These are phyloP conservation scores for Sebastes miniatus DNA, from an alignment of 2,797 vertebrate genomes.

Conservation along the genomic window DNA sequence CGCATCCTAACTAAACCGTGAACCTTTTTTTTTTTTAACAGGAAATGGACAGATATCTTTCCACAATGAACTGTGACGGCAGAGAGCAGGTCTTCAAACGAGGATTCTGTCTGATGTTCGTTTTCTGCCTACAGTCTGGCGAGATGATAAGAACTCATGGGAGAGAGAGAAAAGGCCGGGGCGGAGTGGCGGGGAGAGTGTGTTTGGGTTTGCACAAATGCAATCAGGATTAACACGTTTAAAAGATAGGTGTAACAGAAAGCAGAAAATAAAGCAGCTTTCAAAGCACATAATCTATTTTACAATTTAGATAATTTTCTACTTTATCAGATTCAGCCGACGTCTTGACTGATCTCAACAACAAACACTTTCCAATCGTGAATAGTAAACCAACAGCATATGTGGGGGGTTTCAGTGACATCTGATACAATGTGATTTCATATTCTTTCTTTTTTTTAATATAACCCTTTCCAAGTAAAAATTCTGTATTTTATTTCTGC, in stretches of 20 bases:
- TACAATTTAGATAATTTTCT: neutral
- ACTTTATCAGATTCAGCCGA: conserved; percentile 4
- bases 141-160: conserved; percentile 54
- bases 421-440: neutral
- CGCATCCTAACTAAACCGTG: conserved; percentile 47
- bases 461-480: neutral
- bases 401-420: neutral
- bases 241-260: conserved; percentile 1
- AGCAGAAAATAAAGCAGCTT: neutral
- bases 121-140: conserved; percentile 41
- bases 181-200: neutral
- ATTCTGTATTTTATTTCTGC: neutral
- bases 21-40: conserved; percentile 39
- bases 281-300: neutral
- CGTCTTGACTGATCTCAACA: neutral
- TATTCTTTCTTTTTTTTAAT: neutral
- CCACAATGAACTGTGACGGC: conserved; percentile 61
- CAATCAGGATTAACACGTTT: conserved; percentile 1
- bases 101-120: conserved; percentile 45
- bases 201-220: conserved; percentile 9
- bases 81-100: conserved; percentile 59
- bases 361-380: neutral
- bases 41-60: conserved; percentile 63
- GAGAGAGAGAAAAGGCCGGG: conserved; percentile 21
- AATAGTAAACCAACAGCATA: neutral